Evolutionary conservation across 2,888 invertebrate species (phyloP).

Genomic region (Bugula neritina): DNA sequence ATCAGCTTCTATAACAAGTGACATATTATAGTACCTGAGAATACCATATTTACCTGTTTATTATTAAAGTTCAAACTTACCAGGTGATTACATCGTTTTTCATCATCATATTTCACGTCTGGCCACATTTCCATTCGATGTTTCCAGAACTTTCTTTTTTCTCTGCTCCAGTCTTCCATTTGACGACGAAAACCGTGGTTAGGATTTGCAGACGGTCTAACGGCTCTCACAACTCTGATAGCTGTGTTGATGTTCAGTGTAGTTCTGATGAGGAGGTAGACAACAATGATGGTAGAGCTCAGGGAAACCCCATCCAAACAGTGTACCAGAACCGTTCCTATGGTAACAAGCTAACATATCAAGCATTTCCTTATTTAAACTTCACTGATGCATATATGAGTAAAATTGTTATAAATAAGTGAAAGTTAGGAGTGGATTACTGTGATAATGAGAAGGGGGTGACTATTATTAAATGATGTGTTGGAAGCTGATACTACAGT

Average conservation of each 20-base stretch:
- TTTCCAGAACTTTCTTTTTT: not conserved
- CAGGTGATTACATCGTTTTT: not conserved
- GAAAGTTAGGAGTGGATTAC: too few species aligned
- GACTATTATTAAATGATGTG: too few species aligned
- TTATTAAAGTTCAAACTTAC: not conserved
- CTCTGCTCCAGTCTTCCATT: constrained; percentile 11
- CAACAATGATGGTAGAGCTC: not conserved
- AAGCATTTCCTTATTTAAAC: too few species aligned
- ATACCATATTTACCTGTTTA: too few species aligned
- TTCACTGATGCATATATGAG: too few species aligned
- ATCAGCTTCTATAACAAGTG: too few species aligned
- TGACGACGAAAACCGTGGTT: constrained; percentile 15
- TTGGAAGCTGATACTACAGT: too few species aligned
- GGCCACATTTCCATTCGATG: not conserved
- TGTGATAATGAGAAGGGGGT: too few species aligned
- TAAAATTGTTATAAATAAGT: too few species aligned
- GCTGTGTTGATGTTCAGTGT: not conserved
- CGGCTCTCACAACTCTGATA: not conserved
- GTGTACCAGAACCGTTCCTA: constrained; percentile 12
- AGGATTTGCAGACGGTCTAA: not conserved
- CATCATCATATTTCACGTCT: not conserved
- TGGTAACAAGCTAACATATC: not conserved
- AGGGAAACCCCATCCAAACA: not conserved
- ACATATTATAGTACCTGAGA: too few species aligned
- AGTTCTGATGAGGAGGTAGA: constrained; percentile 2